A percentile compares a stretch with the other conserved stretches of the same genome.
Conservation (phyloP, 2,888 invertebrate species). For the Heteropelma amictum region DNA sequence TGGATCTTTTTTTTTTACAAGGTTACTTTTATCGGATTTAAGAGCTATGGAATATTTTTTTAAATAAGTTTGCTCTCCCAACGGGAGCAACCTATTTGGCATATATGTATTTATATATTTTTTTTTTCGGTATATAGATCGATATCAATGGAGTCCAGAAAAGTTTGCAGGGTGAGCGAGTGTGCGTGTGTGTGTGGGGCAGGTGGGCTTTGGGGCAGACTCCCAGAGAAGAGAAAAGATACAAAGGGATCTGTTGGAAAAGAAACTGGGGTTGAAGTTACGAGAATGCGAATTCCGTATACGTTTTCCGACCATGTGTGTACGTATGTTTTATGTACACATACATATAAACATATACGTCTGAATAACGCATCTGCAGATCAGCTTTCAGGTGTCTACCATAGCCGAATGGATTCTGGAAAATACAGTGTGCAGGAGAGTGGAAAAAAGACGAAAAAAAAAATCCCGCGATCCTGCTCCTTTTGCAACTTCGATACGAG, state of each 20-base stretch:
- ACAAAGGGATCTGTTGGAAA: slow-evolving; percentile 39
- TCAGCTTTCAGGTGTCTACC: slow-evolving; percentile 20
- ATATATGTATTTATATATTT: background rate
- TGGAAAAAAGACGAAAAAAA: background rate
- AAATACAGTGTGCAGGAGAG: background rate
- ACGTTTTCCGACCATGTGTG: slow-evolving; percentile 18
- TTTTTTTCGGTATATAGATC: background rate
- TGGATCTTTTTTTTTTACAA: too few relatives aligned
- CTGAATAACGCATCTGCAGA: slow-evolving; percentile 12
- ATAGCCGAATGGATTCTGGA: slow-evolving; percentile 19
- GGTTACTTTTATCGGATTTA: too few relatives aligned
- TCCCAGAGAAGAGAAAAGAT: slow-evolving; percentile 23
- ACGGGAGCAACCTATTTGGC: background rate
- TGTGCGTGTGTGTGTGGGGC: slow-evolving; percentile 5
- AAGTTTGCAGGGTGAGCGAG: slow-evolving; percentile 31
- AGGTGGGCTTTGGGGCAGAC: slow-evolving; percentile 16
- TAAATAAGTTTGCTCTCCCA: too few relatives aligned
- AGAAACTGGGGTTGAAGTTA: slow-evolving; percentile 38
- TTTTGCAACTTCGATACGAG: slow-evolving; percentile 29
- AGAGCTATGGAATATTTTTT: too few relatives aligned
- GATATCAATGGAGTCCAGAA: slow-evolving; percentile 30
- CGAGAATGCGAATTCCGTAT: slow-evolving; percentile 14
- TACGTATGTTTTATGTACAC: too few relatives aligned
- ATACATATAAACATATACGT: background rate
- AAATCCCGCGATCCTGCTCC: background rate